Percentiles rank a stretch among this genome's conserved stretches.
These are phyloP conservation scores for Drosophila melanica DNA, from an alignment of 1,140 invertebrate species.

Conservation along the genomic window DNA sequence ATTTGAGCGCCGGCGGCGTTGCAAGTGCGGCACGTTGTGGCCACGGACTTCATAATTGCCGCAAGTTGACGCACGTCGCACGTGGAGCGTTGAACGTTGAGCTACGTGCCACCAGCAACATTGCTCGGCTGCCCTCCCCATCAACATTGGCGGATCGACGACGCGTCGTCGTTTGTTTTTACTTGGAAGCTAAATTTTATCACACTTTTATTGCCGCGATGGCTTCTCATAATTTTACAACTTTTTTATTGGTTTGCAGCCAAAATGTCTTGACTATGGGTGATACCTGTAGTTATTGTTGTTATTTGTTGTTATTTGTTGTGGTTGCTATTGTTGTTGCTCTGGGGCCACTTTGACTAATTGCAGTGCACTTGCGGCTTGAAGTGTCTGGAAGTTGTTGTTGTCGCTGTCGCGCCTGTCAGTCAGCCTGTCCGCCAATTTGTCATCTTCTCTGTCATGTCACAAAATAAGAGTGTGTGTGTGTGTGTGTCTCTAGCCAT, in stretches of 20 bases:
- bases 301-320: too few species aligned
- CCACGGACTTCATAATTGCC: constrained; percentile 76
- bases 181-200: constrained; percentile 61
- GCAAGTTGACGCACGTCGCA: constrained; percentile 75
- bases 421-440: constrained; percentile 74
- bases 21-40: constrained; percentile 50
- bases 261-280: constrained; percentile 53
- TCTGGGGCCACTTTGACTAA: constrained; percentile 74
- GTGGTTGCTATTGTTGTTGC: constrained; percentile 42
- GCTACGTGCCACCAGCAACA: constrained; percentile 66
- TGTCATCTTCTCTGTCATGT: constrained; percentile 80
- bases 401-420: constrained; percentile 54
- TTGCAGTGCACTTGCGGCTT: constrained; percentile 75
- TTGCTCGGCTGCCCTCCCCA: neutral
- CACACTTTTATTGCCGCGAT: constrained; percentile 54
- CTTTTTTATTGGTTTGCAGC: constrained; percentile 49
- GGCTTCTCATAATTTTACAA: constrained; percentile 61
- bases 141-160: constrained; percentile 21
- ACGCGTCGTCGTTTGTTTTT: constrained; percentile 23
- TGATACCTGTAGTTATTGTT: constrained; percentile 33
- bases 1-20: constrained; percentile 39
- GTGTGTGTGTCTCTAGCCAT: constrained; percentile 30
- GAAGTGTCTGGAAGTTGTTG: constrained; percentile 58
- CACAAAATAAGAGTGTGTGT: constrained; percentile 58
- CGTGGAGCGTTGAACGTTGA: constrained; percentile 43